Evolutionary conservation across 2,797 vertebrate genomes (phyloP).

Genomic region (Etheostoma perlongum): DNA sequence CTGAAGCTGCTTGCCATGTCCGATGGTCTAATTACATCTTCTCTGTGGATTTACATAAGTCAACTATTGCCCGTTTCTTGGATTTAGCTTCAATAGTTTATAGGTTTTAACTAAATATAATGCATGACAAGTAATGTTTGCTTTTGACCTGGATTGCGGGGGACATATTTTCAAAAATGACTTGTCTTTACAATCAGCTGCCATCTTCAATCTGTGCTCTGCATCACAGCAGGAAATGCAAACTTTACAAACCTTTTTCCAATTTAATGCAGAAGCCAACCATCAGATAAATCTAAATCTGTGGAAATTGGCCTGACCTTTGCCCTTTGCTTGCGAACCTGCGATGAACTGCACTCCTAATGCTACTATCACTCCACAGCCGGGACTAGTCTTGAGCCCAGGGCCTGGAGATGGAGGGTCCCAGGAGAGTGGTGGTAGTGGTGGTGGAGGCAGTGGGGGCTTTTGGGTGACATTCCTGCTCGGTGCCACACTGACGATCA

Average conservation of each 20-base stretch:
- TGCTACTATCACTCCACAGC: constrained; percentile 56
- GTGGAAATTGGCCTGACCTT: constrained; percentile 17
- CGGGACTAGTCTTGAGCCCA: constrained; percentile 50
- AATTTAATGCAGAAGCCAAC: background rate
- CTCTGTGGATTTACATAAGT: background rate
- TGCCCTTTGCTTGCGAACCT: constrained; percentile 34
- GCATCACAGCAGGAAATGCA: constrained; percentile 7
- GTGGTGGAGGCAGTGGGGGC: constrained; percentile 49
- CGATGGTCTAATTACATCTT: background rate
- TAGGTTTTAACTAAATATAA: background rate
- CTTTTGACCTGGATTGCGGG: background rate
- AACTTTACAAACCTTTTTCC: constrained; percentile 7
- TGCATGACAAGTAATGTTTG: background rate
- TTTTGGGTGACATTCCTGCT: constrained; percentile 83
- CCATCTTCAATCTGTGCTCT: background rate
- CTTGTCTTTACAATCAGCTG: background rate
- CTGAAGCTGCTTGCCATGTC: constrained; percentile 22
- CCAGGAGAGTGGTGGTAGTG: constrained; percentile 27
- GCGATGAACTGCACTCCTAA: constrained; percentile 81
- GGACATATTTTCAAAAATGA: background rate
- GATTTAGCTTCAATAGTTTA: background rate
- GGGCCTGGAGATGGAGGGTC: constrained; percentile 35
- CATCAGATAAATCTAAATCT: background rate
- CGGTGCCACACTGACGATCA: constrained; percentile 79
- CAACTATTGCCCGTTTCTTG: background rate